phyloP scores from a whole-genome alignment of 2,113 vertebrate genomes.

The Lynx canadensis region DNA sequence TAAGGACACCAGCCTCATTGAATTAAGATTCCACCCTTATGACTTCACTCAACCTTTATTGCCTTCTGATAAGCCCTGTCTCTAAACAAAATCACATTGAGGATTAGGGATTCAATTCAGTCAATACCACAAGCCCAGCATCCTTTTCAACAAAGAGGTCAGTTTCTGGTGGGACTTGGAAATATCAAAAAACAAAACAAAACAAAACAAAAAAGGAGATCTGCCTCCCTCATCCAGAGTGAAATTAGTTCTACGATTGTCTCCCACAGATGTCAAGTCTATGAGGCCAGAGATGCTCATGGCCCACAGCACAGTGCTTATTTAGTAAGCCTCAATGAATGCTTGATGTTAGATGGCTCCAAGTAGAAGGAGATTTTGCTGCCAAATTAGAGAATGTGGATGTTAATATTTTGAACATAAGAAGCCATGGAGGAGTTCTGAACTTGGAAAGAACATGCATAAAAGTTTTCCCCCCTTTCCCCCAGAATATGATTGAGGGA shows the following conservation, averaged over 20 bases:
- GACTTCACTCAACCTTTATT: background rate
- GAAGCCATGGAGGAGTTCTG: background rate
- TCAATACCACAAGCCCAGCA: background rate
- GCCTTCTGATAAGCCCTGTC: background rate
- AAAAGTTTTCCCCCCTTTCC: background rate
- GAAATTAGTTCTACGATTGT: background rate
- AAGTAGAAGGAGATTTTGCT: background rate
- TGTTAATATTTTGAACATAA: background rate
- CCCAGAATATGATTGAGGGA: background rate
- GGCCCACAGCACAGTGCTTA: rapidly evolving
- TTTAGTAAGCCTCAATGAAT: background rate
- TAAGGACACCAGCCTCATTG: background rate
- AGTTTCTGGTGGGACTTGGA: background rate
- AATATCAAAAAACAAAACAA: background rate
- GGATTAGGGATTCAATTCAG: background rate
- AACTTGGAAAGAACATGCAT: background rate
- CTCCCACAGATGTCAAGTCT: background rate
- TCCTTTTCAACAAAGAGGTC: background rate
- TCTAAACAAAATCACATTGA: background rate
- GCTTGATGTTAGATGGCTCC: background rate
- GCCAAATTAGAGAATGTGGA: background rate
- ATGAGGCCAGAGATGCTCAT: background rate
- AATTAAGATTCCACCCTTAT: background rate
- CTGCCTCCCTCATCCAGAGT: background rate
- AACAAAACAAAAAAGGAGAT: background rate